phyloP scores from a whole-genome alignment of 2,888 invertebrate species.

The Morpho achilles region DNA sequence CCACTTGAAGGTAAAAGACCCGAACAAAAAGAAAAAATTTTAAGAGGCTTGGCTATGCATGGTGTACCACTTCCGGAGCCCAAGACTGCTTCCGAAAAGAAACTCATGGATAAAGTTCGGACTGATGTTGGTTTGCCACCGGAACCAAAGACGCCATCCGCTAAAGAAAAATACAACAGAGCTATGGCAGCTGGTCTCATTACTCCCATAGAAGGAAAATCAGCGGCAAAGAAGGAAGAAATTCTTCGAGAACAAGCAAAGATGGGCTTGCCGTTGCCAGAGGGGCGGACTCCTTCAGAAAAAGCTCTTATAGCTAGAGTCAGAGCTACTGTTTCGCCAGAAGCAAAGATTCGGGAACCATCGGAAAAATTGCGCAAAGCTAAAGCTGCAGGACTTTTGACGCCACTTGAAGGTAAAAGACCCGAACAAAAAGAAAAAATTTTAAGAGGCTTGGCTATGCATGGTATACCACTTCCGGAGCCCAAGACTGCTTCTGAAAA shows the following conservation, averaged over 20 bases:
- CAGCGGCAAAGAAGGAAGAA: slow-evolving; percentile 31
- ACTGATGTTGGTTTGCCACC: slow-evolving; percentile 23
- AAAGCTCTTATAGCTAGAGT: slow-evolving; percentile 19
- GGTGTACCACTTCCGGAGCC: slow-evolving; percentile 27
- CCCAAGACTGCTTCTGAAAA: slow-evolving; percentile 32
- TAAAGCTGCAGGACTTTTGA: slow-evolving; percentile 28
- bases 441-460: slow-evolving; percentile 17
- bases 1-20: slow-evolving; percentile 35
- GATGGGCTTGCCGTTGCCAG: slow-evolving; percentile 19
- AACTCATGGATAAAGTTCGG: slow-evolving; percentile 20
- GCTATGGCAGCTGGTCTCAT: slow-evolving; percentile 37
- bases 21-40: slow-evolving; percentile 28
- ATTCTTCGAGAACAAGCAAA: slow-evolving; percentile 12
- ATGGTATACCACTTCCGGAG: slow-evolving; percentile 31
- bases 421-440: slow-evolving; percentile 31
- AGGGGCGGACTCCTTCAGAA: slow-evolving; percentile 21
- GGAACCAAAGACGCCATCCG: slow-evolving; percentile 28
- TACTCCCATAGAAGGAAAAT: slow-evolving; percentile 40
- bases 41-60: slow-evolving; percentile 22
- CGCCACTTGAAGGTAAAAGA: slow-evolving; percentile 30
- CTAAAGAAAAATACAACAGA: slow-evolving; percentile 34
- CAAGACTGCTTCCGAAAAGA: slow-evolving; percentile 24
- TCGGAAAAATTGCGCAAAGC: slow-evolving; percentile 23
- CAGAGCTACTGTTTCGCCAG: slow-evolving; percentile 3
- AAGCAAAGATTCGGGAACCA: slow-evolving; percentile 11